Evolutionary conservation across 2,888 invertebrate genomes (phyloP).

Genomic region (Acrocyrtus sp.): DNA sequence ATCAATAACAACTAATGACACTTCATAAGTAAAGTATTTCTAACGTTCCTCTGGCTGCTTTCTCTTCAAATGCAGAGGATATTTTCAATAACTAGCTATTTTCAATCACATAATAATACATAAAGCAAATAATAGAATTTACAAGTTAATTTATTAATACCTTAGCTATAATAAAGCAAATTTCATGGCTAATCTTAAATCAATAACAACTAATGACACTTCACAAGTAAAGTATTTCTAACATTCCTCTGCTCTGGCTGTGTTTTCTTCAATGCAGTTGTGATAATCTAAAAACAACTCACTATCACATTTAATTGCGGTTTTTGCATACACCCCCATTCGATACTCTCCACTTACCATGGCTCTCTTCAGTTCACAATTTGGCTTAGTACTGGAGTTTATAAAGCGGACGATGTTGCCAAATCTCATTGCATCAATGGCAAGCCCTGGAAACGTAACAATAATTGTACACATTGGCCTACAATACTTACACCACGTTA

Average conservation of each 20-base stretch:
- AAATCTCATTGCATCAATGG: background rate
- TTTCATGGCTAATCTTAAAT: background rate
- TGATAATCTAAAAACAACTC: conserved; percentile 19
- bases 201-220: background rate
- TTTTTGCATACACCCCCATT: conserved; percentile 10
- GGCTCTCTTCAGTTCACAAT: conserved; percentile 1
- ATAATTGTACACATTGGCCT: background rate
- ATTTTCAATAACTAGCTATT: no score
- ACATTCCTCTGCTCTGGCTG: background rate
- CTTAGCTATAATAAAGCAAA: background rate
- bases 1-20: background rate
- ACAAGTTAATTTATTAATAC: background rate
- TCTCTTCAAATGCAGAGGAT: no score
- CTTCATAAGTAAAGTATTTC: background rate
- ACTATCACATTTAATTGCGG: background rate
- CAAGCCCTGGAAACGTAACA: conserved; percentile 1
- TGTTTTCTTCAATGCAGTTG: background rate
- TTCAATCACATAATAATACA: conserved; percentile 2
- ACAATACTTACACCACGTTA: background rate
- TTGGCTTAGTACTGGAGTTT: conserved; percentile 9
- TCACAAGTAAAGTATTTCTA: background rate
- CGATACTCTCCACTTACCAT: conserved; percentile 14
- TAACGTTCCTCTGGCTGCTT: background rate
- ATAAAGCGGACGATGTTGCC: conserved; percentile 8
- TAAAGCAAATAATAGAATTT: conserved; percentile 3